Evolutionary conservation across 2,797 vertebrate genomes (phyloP), one percentile per base, ranked within the genome.

Genomic region (Myotis myotis): DNA sequence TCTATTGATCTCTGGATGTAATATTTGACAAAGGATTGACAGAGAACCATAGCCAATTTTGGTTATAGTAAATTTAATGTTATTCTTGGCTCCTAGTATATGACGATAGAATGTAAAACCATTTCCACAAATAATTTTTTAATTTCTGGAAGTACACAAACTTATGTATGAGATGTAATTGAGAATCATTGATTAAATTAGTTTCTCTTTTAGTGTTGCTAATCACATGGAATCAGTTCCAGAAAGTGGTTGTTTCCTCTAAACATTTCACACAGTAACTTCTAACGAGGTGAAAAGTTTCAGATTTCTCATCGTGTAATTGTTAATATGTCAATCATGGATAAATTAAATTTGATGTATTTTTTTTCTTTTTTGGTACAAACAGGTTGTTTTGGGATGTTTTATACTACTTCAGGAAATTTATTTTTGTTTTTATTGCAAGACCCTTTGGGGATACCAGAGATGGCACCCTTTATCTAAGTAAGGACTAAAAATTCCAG

Each of bases 111-210:
- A 87, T 89, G 41, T 84, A 76, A 92, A 93, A 49, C 6, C 30
- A 87, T 89, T 79, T 92, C 78, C 28, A 81, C 62, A 93, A 83
- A 47, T 93, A 86, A 84, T 76, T 96, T 95, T 88, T 17, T 93
- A 71, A 87, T 71, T 95, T 96, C 80, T 92, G 53, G 79, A 96
- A 92, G 72, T 76, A 87, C 17, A 81, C 66, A 72, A 66, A 71
- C 41, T 87, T 66, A 68, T 51, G 13, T 76, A 36, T 83, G 72
- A 93, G n/a, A 85, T 66, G 23, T 62, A 85, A 82, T 38, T 85
- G 53, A 94, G 82, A 83, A 19, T 90, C 75, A 41, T 8, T 89
- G 81, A 83, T 74, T 72, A 82, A 80, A 66, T 89, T 8, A 80
- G 55, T 95, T 95, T 90, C 22, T 94, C 23, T 93, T 80, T 87